Percentiles rank a stretch among this genome's conserved stretches.
phyloP scores from a whole-genome alignment of 2,888 invertebrate genomes.

The Zygogramma bicolorata region DNA sequence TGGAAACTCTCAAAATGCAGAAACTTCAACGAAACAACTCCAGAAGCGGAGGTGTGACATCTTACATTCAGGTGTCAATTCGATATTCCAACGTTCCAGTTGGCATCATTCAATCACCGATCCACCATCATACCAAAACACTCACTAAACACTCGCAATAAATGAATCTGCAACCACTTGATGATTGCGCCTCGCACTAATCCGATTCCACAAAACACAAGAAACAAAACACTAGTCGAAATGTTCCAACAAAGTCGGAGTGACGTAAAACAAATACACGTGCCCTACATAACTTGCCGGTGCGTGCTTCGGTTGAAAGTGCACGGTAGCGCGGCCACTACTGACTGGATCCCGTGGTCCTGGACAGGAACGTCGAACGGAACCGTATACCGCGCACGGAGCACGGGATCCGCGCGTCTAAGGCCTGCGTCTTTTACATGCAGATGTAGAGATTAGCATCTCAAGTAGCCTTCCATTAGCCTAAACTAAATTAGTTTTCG shows the following conservation, averaged over 20 bases:
- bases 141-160: not conserved
- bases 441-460: slow-evolving; percentile 53
- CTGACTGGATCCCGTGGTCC: slow-evolving; percentile 54
- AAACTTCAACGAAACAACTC: not conserved
- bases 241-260: no score
- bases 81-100: not conserved
- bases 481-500: slow-evolving; percentile 52
- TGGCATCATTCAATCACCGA: slow-evolving; percentile 2
- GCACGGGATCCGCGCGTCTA: slow-evolving; percentile 38
- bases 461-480: slow-evolving; percentile 51
- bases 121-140: not conserved
- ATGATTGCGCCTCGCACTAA: not conserved
- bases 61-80: not conserved
- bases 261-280: slow-evolving; percentile 30
- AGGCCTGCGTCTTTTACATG: slow-evolving; percentile 51
- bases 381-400: slow-evolving; percentile 32
- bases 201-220: not conserved
- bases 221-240: slow-evolving; percentile 1
- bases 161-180: not conserved
- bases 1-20: not conserved
- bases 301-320: slow-evolving; percentile 21
- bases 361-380: slow-evolving; percentile 46
- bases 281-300: slow-evolving; percentile 30
- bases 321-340: slow-evolving; percentile 53
- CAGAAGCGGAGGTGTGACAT: not conserved